Base-by-base conservation (phyloP, 2,113 vertebrate genomes). In the Nansenia antarctica region DNA sequence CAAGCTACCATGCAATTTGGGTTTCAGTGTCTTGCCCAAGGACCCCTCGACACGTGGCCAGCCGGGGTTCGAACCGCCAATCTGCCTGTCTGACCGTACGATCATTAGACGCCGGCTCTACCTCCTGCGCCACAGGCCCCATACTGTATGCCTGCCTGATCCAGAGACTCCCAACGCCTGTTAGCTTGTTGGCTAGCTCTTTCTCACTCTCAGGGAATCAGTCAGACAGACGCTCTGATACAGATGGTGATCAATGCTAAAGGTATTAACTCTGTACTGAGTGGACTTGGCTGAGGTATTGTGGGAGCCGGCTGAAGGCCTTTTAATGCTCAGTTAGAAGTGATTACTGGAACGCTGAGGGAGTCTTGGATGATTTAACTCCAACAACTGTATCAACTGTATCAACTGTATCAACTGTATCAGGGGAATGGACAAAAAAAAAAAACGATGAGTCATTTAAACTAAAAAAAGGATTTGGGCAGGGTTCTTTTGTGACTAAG, bases 181-280 rank as follows among this genome's bases (percentile, higher is more conserved):
- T n/a, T n/a, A n/a, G 39, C 39, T 58, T 61, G 22, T 67, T 65
- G 26, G 0, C 62, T 66, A 15, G 12, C 57, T 27, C 70, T 35
- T 67, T 42, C 24, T 62, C 35, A 39, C 74, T 68, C n/a, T 74
- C 77, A 71, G 75, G 59, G 67, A 32, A 67, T 70, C 42, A 62
- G 20, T 58, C 55, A 47, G 3, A 47, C 42, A 47, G n/a, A n/a
- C n/a, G 4, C 5, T 37, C 31, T 69, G 74, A 72, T 67, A 52
- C 52, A 67, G 63, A 53, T 26, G 49, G 1, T 57, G 1, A 84
- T 84, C 83, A 74, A 81, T 84, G 66, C 59, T 34, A 74, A 72
- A 63, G 63, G 73, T 76, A 52, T 81, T 69, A 80, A 69, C 78
- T 79, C 78, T 62, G 54, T 31, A 29, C 72, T 62, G 63, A 74